Base-by-base conservation (phyloP, 2,888 invertebrate species). In the Caradrina clavipalpis region DNA sequence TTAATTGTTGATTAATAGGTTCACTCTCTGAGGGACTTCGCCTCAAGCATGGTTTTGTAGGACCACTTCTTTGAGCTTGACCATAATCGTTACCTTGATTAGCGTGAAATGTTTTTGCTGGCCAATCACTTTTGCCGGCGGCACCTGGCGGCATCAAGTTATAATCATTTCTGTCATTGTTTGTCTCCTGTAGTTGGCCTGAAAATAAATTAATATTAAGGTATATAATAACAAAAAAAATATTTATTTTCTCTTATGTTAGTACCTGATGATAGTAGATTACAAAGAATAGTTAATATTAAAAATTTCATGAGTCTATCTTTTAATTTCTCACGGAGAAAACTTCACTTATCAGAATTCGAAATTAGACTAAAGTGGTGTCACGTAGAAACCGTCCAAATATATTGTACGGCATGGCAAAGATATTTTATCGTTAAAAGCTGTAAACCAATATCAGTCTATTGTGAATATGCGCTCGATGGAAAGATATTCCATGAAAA, bases 401-500 rank as follows among this genome's bases (percentile, higher is more conserved):
- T 80, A 80, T 75, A 77, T 77, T 69, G 51, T 75, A 63, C 57
- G 71, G 73, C 67, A 69, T 62, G 53, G 69, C 77, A 80, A 81
- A 76, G 84, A 84, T 84, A 87, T 88, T 90, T 91, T 90, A 92
- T 93, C 89, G 84, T 73, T 80, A 82, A 84, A 86, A 88, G 86
- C 84, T 87, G 88, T 91, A 91, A 92, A 91, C 81, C 88, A 89
- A 89, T 93, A 92, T 91, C 89, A 86, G 74, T 75, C 89, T 86
- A 93, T 94, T 94, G 92, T 91, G 80, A 86, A 90, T 86, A 86
- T 89, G 88, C 90, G 86, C 77, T 89, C 86, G 83, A 86, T 87
- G 91, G 93, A 94, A 93, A 91, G 90, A 90, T 90, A 92, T 92
- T 90, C 82, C 75, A 80, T 86, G 84, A 83, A 91, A 93, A 94